phyloP scores from a whole-genome alignment of 1,140 invertebrate genomes.

The Agrypnia vestita region DNA sequence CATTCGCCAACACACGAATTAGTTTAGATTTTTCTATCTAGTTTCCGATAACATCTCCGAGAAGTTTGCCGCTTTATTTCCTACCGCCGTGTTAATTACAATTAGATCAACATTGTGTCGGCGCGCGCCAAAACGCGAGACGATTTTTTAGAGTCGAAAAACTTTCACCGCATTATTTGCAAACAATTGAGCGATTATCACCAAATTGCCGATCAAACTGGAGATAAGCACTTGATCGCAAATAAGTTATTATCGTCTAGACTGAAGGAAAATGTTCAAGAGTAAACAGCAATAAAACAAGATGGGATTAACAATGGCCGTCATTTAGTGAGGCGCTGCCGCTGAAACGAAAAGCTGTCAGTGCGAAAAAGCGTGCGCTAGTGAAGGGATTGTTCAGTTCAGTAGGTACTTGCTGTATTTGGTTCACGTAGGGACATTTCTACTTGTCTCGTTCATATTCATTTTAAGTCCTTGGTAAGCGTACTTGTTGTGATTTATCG shows the following conservation, averaged over 20 bases:
- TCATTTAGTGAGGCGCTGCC: constrained; percentile 7
- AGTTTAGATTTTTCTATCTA: too few relatives aligned
- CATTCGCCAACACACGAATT: too few relatives aligned
- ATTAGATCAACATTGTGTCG: background rate
- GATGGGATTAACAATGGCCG: constrained; percentile 13
- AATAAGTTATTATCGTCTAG: background rate
- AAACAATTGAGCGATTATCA: constrained; percentile 11
- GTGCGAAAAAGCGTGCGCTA: background rate
- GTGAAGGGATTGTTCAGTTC: background rate
- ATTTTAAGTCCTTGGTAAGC: too few relatives aligned
- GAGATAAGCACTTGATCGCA: constrained; percentile 1
- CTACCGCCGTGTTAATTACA: background rate
- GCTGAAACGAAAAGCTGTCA: constrained; percentile 9
- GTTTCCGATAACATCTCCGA: too few relatives aligned
- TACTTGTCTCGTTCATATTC: too few relatives aligned
- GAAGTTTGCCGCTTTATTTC: too few relatives aligned
- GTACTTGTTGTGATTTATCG: too few relatives aligned
- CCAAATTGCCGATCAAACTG: constrained; percentile 34
- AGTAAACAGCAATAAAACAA: constrained; percentile 9
- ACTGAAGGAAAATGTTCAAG: background rate
- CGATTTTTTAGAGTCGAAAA: background rate
- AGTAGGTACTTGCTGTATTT: too few relatives aligned
- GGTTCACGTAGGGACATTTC: too few relatives aligned
- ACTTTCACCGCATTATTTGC: constrained; percentile 29
- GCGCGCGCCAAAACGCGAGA: background rate